Conservation (phyloP, 2,888 invertebrate genomes). For the Caenorhabditis virilis region DNA sequence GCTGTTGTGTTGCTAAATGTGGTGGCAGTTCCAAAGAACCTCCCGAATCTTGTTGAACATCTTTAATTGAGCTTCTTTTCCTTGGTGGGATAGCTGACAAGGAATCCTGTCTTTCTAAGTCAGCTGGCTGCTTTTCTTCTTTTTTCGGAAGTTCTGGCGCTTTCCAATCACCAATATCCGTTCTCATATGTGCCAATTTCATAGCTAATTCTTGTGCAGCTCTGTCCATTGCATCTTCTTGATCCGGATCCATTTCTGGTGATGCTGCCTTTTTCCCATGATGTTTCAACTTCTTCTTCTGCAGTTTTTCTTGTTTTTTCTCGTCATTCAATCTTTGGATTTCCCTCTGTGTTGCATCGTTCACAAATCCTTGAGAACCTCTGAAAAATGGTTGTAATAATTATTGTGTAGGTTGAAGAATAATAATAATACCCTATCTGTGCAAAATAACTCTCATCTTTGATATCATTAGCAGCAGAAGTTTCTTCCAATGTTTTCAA, state of each 20-base stretch:
- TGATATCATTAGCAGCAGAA: slow-evolving; percentile 61
- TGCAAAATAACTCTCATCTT: slow-evolving; percentile 63
- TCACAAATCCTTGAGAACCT: slow-evolving; percentile 51
- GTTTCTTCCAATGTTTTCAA: slow-evolving; percentile 58
- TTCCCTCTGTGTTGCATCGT: slow-evolving; percentile 43
- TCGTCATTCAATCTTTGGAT: slow-evolving; percentile 59
- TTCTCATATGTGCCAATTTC: slow-evolving; percentile 55
- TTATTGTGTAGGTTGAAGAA: no score
- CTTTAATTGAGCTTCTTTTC: slow-evolving; percentile 48
- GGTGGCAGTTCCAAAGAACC: slow-evolving; percentile 45
- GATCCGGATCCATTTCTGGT: slow-evolving; percentile 54
- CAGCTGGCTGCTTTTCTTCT: slow-evolving; percentile 9
- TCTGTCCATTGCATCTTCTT: slow-evolving; percentile 64
- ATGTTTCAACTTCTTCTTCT: slow-evolving; percentile 63
- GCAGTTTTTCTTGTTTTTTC: slow-evolving; percentile 57
- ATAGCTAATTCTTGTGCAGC: slow-evolving; percentile 63
- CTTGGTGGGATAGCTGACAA: slow-evolving; percentile 47
- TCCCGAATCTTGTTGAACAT: slow-evolving; percentile 49
- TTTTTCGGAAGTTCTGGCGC: slow-evolving; percentile 34
- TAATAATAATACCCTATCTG: slow-evolving; percentile 34
- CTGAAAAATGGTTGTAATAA: slow-evolving; percentile 24
- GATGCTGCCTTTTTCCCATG: slow-evolving; percentile 48
- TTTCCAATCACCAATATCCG: slow-evolving; percentile 57
- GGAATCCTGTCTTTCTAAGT: slow-evolving; percentile 32
- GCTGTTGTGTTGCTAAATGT: slow-evolving; percentile 28